Base-by-base conservation (phyloP, 1,140 invertebrate species). In the Hypothenemus hampei region DNA sequence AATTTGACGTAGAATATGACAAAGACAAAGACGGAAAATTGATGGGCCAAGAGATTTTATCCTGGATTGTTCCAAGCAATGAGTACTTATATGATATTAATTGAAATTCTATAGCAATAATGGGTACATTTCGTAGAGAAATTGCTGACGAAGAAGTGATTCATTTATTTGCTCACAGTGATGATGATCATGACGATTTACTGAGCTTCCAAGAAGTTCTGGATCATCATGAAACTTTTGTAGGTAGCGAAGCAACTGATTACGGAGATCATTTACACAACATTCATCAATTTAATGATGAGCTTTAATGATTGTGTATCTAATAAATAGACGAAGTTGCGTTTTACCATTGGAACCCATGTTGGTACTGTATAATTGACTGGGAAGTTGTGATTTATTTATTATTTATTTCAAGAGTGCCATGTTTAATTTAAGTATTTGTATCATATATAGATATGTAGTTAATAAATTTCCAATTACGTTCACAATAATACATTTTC, bases 211-310 rank as follows among this genome's bases (percentile, higher is more conserved):
- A 87, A 5, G 96, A 98, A 78, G 84, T 98, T 41, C 69, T 97
- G 0, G 79, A 85, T 13, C 87, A 94, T 70, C 86, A 97, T 69
- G 88, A 95, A 57, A 81, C 86, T 31, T 98, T 98, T 75, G 93
- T 98, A 11, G 93, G 94, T 11, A 95, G 91, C 69, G 93, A 97
- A 77, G 93, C 88, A 0, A 95, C 93, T n/a, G 91, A 95, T 69
- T 97, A 92, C 74, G 93, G 92, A 3, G 84, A 93, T 66, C 89
- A 94, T 71, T 77, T 95, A 29, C 80, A 88, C 43, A 85, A 88
- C 62, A 81, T 89, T 46, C 84, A 90, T 53, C 78, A 82, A 61
- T 89, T 91, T 63, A 73, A 81, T 50, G 90, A 93, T 66, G 91
- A 93, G 74, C 79, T 94, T 33, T 66, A 56, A 66, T 62, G 3